Base-by-base conservation (phyloP, 2,113 vertebrate genomes). In the Sterna hirundo region DNA sequence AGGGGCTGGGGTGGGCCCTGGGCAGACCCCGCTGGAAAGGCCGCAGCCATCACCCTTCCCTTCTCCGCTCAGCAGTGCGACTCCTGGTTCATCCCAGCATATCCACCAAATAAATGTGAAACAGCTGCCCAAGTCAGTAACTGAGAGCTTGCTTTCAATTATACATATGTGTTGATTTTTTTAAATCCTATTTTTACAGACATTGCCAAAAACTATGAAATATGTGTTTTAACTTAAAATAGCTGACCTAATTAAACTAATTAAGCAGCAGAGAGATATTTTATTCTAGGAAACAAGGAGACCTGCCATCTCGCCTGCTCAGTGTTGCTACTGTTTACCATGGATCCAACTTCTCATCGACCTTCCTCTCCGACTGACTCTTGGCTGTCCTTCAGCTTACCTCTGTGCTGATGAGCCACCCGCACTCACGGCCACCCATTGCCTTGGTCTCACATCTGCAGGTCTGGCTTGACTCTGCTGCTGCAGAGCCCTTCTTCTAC, bases 191-290 rank as follows among this genome's bases (percentile, higher is more conserved):
- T 57, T 78, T 91, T 88, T 83, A 83, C 13, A 74, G 46, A 46
- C 29, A 17, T 30, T 74, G 86, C 42, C 75, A 91, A 77, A 84
- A 79, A 1, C 18, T 32, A 57, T 23, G 36, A 85, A 83, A 76
- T 84, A 20, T 7, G 20, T 84, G 27, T 74, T 88, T 30, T 38
- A 74, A 80, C 34, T 95, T 76, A 72, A 85, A 95, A 82, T 68
- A 94, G 71, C 26, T 42, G 57, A 83, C 75, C 70, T 69, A 68
- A 88, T 88, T 69, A 88, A 77, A 64, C 57, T 40, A 88, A 88
- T 69, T 47, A 78, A 75, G 68, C 30, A 88, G 64, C 60, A 81
- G 62, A 62, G 40, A 69, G 18, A 62, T 25, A 82, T 3, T 30
- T 49, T 8, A 18, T 80, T 80, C 60, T n/a, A 83, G 32, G 40